These are phyloP conservation scores for Merops nubicus DNA, from an alignment of 2,113 vertebrate genomes.

Conservation along the genomic window DNA sequence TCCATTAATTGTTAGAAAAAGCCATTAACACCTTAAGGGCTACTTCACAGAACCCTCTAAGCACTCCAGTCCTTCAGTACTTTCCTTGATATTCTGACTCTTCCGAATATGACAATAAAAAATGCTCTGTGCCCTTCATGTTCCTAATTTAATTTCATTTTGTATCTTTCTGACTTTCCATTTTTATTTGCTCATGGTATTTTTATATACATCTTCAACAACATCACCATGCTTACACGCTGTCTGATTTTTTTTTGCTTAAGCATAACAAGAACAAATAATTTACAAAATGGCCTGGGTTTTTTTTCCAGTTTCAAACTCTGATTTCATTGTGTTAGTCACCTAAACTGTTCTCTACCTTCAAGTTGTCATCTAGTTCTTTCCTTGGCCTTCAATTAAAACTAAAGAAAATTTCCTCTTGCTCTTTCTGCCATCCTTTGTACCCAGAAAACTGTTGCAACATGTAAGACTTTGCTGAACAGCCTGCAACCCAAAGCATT, in stretches of 20 bases:
- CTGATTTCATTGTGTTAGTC: background rate
- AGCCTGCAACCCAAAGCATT: accelerated
- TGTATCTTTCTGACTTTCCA: background rate
- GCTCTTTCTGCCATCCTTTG: background rate
- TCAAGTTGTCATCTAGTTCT: background rate
- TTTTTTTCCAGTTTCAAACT: background rate
- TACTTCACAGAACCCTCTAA: background rate
- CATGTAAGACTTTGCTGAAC: background rate
- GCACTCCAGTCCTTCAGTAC: background rate
- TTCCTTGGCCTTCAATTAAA: background rate
- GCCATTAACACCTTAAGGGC: background rate
- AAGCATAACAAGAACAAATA: background rate
- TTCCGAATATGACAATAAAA: background rate
- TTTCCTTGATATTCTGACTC: background rate
- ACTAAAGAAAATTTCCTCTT: background rate
- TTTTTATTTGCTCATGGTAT: background rate
- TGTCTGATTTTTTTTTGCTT: background rate
- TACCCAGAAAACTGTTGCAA: background rate
- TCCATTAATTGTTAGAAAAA: background rate
- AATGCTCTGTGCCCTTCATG: background rate
- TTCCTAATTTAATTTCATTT: background rate
- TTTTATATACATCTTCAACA: background rate
- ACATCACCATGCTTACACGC: background rate
- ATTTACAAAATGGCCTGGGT: background rate
- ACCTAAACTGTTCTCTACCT: background rate